phyloP scores from a whole-genome alignment of 2,888 invertebrate species.

The Bombyx huttoni region DNA sequence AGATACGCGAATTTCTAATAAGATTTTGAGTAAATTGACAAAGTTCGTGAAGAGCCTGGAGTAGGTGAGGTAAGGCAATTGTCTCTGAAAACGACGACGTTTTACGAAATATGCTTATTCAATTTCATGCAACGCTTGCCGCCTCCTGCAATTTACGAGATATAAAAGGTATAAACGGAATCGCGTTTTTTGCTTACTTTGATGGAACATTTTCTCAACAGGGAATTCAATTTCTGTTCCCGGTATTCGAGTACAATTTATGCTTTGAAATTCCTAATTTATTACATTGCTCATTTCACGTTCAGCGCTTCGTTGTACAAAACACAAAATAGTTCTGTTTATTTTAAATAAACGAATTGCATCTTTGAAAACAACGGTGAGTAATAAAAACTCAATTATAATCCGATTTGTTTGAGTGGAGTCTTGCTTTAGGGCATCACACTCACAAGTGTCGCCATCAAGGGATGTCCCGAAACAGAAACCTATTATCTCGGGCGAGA shows the following conservation, averaged over 20 bases:
- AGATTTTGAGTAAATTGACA: slow-evolving; percentile 69
- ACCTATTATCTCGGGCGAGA: slow-evolving; percentile 74
- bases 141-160: slow-evolving; percentile 73
- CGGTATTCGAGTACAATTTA: slow-evolving; percentile 59
- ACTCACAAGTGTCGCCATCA: slow-evolving; percentile 63
- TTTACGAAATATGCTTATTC: slow-evolving; percentile 74
- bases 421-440: slow-evolving; percentile 59
- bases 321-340: not conserved
- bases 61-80: slow-evolving; percentile 74
- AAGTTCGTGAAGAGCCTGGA: slow-evolving; percentile 67
- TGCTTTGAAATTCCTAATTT: slow-evolving; percentile 23
- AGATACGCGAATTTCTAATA: slow-evolving; percentile 57
- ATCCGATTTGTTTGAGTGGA: slow-evolving; percentile 67
- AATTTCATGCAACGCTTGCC: slow-evolving; percentile 74
- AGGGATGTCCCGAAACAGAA: slow-evolving; percentile 71
- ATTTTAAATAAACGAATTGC: not conserved
- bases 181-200: slow-evolving; percentile 73
- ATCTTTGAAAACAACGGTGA: slow-evolving; percentile 33
- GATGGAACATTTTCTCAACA: slow-evolving; percentile 69
- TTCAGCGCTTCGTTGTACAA: not conserved
- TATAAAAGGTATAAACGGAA: slow-evolving; percentile 73
- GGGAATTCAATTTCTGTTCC: slow-evolving; percentile 66
- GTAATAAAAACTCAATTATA: slow-evolving; percentile 62
- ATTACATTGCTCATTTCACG: not conserved
- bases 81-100: slow-evolving; percentile 71